Evolutionary conservation across 2,797 vertebrate genomes (phyloP), one percentile per base, ranked within the genome.

Genomic region (Yasuhikotakia modesta): DNA sequence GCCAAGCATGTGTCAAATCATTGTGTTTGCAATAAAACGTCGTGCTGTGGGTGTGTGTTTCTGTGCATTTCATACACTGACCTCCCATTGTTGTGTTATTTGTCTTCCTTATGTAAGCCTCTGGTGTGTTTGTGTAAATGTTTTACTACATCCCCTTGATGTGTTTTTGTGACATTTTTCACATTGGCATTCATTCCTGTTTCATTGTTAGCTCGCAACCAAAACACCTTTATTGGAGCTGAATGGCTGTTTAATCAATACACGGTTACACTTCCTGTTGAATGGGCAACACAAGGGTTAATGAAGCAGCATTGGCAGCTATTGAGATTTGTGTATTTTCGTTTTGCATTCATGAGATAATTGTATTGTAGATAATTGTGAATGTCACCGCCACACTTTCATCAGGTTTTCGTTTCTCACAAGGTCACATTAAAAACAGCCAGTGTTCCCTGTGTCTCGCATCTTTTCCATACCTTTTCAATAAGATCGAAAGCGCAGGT

Each of bases 211-310:
- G 73, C 14, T 57, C 5, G 22, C 27, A 67, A 39, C 39, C 10
- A 24, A 27, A 22, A 21, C 32, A 43, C 30, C 32, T 71, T 24
- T 58, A 58, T 67, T 63, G 78, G 53, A 52, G 63, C 66, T 83
- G 85, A 85, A 68, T 73, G 82, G 82, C 78, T 87, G 80, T 83
- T 80, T 90, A 87, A 91, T 91, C 87, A 89, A 82, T 78, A 80
- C 73, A 39, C 87, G 90, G 90, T 91, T 89, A 89, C 82, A 71
- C 85, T 85, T 87, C 84, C 76, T 83, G 81, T 85, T 88, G 87
- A 87, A 90, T 88, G 88, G 88, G 84, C 82, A 84, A 90, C 83
- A 68, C 55, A 24, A 83, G 78, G 35, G 76, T 87, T 91, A 88
- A 91, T 92, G 90, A 87, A 86, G 86, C 84, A 76, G 84, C 84